Percentiles rank a stretch among this genome's conserved stretches.
Evolutionary conservation across 2,797 vertebrate species (phyloP).

Genomic region (Remorina albescens): DNA sequence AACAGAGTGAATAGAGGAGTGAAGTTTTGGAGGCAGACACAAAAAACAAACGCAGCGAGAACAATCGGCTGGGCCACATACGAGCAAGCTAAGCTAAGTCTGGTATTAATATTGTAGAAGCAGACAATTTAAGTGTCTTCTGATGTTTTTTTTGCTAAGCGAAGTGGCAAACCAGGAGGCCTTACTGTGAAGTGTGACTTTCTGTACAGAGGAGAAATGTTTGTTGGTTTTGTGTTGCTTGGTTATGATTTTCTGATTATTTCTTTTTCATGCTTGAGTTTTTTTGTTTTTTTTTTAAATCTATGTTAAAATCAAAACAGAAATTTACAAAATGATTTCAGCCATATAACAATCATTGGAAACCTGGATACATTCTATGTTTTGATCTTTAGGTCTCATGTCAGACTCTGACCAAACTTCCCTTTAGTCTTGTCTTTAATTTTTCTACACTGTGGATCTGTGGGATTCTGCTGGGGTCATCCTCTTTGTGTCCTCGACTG

Average conservation of each 20-base stretch:
- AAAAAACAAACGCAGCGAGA: constrained; percentile 21
- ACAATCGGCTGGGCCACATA: constrained; percentile 41
- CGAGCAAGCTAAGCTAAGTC: constrained; percentile 17
- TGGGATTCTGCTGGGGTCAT: constrained; percentile 23
- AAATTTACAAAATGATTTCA: neutral
- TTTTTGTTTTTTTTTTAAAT: too few relatives aligned
- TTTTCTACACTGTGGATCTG: neutral
- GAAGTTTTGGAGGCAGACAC: constrained; percentile 50
- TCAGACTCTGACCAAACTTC: neutral
- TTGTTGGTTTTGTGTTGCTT: neutral
- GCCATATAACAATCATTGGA: neutral
- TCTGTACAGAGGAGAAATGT: neutral
- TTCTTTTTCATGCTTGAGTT: neutral
- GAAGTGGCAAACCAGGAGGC: neutral
- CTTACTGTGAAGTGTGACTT: neutral
- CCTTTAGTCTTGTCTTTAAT: constrained; percentile 24
- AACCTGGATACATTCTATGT: neutral
- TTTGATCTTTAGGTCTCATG: neutral
- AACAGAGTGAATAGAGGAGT: constrained; percentile 45
- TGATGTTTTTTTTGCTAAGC: constrained; percentile 24
- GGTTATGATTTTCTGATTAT: neutral
- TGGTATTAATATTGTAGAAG: constrained; percentile 9
- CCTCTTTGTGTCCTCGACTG: constrained; percentile 31
- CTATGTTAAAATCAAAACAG: too few relatives aligned
- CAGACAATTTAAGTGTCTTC: constrained; percentile 32